Conservation (phyloP, 1,140 invertebrate genomes). For the Drosophila nigrodunni region DNA sequence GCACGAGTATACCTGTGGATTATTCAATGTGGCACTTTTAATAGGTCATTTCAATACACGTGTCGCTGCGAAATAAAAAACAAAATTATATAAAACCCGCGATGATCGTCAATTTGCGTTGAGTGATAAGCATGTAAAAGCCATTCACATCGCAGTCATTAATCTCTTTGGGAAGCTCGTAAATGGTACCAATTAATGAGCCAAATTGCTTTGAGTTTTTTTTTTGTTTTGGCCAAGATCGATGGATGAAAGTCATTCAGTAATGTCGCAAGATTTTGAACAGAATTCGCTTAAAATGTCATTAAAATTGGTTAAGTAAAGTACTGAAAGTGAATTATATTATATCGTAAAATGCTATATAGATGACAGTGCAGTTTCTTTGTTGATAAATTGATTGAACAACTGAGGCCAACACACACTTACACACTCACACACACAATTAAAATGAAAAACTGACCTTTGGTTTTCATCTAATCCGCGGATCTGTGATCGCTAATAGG, state of each 20-base stretch:
- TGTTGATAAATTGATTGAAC: constrained; percentile 23
- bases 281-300: constrained; percentile 19
- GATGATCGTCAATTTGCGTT: constrained; percentile 20
- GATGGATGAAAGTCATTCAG: constrained; percentile 19
- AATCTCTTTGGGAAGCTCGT: constrained; percentile 31
- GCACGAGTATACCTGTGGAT: not conserved
- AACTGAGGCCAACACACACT: constrained; percentile 10
- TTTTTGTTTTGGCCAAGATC: constrained; percentile 15
- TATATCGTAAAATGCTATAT: not conserved
- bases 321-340: not conserved
- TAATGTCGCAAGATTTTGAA: constrained; percentile 19
- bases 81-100: not conserved
- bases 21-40: constrained; percentile 33
- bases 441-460: constrained; percentile 37
- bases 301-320: constrained; percentile 2
- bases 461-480: constrained; percentile 40
- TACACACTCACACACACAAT: too few relatives aligned
- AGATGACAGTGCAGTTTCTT: constrained; percentile 8
- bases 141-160: constrained; percentile 29
- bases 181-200: constrained; percentile 40
- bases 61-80: constrained; percentile 21
- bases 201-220: not conserved
- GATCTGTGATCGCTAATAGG: constrained; percentile 27
- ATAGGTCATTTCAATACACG: constrained; percentile 39
- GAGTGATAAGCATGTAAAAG: constrained; percentile 13